Base-by-base conservation (phyloP, 2,113 vertebrate genomes). In the Labeo rohita region DNA sequence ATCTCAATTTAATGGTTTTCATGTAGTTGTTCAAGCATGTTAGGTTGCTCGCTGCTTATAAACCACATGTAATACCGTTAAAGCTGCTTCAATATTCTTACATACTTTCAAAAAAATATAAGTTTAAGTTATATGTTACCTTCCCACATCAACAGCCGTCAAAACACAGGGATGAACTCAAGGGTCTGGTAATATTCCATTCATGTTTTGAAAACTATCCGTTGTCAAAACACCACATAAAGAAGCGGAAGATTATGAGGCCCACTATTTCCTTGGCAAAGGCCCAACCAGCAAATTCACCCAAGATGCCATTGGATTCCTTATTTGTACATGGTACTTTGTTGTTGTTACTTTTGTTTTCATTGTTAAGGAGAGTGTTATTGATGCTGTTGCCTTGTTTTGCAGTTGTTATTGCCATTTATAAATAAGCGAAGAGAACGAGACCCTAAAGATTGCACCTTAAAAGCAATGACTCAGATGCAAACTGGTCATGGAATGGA, bases 201-300 rank as follows among this genome's bases (percentile, higher is more conserved):
- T 23, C 36, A 39, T 74, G 78, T 82, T 80, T 28, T 52, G 43
- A 49, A 81, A 63, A 13, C 4, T 12, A 59, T 56, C 36, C 13
- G 34, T 82, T 74, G 54, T 74, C 79, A 82, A 34, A 86, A 65
- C 84, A 43, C 16, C 52, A 56, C 72, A 82, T 56, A 56, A 77
- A 65, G 77, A 49, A 72, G 63, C 18, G 21, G 56, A n/a, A n/a
- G 0, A 61, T 61, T n/a, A 61, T 61, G 56, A n/a, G 21, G 56
- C 56, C 56, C 8, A 21, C 84, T 78, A 63, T 88, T 84, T 84
- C n/a, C 34, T 78, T 75, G 87, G 80, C 80, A 45, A 8, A 12
- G 7, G 63, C 8, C 66, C 84, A 85, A 81, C 16, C 16, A 68
- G 23, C 49, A 86, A 86, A 84, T 88, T 84, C 47, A 79, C 76